A percentile compares a stretch with the other conserved stretches of the same genome.
phyloP scores from a whole-genome alignment of 2,113 vertebrate species.

The Planiliza haematocheilus region DNA sequence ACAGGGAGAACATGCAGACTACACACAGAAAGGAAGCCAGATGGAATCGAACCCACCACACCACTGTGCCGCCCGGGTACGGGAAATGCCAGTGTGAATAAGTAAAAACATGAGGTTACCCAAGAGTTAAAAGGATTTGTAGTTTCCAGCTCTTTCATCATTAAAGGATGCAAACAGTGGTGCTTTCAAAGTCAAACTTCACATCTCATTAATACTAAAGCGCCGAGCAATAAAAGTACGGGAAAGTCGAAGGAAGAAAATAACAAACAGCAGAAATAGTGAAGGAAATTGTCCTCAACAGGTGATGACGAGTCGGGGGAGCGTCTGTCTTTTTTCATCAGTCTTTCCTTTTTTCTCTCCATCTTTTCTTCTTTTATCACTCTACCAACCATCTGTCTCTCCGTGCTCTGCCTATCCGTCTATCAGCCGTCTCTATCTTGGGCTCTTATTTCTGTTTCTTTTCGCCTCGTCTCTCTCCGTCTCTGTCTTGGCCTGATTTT shows the following conservation, averaged over 20 bases:
- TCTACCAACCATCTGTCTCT: not conserved
- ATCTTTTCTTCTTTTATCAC: not conserved
- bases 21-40: no score
- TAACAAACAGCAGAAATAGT: not conserved
- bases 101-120: not conserved
- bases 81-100: no score
- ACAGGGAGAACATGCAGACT: no score
- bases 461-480: not conserved
- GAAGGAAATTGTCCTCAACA: not conserved
- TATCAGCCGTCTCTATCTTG: conserved; percentile 23
- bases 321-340: not conserved
- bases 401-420: conserved; percentile 22
- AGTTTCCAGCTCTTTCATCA: conserved; percentile 24
- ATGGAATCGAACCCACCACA: no score
- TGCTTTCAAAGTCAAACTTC: conserved; percentile 44
- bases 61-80: no score
- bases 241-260: not conserved
- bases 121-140: not conserved
- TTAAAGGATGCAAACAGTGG: not conserved
- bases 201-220: not conserved
- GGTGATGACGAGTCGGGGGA: not conserved
- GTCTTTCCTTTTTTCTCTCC: conserved; percentile 1
- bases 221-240: not conserved
- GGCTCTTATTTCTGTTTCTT: conserved; percentile 22
- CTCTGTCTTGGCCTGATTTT: conserved; percentile 17